Base-by-base conservation (phyloP, 2,113 vertebrate genomes). In the Sinocyclocheilus anshuiensis region DNA sequence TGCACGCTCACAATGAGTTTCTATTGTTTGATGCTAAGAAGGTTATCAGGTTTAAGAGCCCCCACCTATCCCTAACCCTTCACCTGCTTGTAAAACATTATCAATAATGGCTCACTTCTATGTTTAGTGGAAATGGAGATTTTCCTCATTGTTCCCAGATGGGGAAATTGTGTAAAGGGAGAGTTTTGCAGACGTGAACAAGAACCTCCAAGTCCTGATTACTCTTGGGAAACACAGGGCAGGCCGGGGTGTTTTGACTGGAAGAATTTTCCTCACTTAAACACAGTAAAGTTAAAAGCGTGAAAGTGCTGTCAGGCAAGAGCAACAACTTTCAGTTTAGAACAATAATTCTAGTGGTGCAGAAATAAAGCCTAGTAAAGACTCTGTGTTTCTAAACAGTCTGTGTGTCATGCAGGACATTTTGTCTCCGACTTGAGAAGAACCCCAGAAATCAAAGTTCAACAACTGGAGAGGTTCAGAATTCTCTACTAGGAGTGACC, bases 261-360 rank as follows among this genome's bases (percentile, higher is more conserved):
- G 77, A 86, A 57, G 77, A 87, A 85, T 87, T 75, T 78, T 13
- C 77, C 61, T 81, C 29, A 33, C 83, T 86, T 86, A 87, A 81
- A 84, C 81, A 82, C 74, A 81, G 55, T 80, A 59, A 86, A 83
- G 80, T 80, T 86, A 74, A 83, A 48, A 71, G 63, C 59, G 22
- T 15, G 6, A 87, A 84, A 79, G 22, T 4, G 13, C 26, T 77
- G 69, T 69, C 24, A 84, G 63, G 74, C 26, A 81, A 63, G 53
- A 83, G 39, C 24, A 81, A 76, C 42, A 61, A 20, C 63, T 10
- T 63, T 15, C 18, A 4, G 13, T 24, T 5, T 39, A 1, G n/a
- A 74, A 22, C 16, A 57, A 22, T 8, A 72, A 18, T 9, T 0
- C 6, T 42, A 15, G 42, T 33, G 13, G 15, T 75, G 45, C 11